phyloP scores from a whole-genome alignment of 2,113 vertebrate species.

The Ctenomys sociabilis region DNA sequence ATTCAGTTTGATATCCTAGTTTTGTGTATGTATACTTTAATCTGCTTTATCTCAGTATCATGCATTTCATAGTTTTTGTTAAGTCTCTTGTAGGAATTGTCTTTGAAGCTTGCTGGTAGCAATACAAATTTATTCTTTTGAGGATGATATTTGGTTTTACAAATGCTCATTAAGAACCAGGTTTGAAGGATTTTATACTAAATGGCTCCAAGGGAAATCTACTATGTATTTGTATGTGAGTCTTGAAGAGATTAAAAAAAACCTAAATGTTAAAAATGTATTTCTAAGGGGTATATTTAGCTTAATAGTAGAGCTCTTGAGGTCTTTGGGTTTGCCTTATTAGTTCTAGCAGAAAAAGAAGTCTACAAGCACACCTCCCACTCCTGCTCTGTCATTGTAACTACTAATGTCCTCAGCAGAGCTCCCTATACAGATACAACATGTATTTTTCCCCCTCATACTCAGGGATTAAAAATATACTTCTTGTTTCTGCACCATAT shows the following conservation, averaged over 20 bases:
- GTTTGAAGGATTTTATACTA: background rate
- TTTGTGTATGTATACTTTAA: background rate
- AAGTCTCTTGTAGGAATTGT: background rate
- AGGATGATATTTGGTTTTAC: background rate
- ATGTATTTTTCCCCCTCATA: constrained; percentile 64
- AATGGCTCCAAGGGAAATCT: background rate
- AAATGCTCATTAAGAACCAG: background rate
- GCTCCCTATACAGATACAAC: constrained; percentile 63
- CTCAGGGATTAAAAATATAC: constrained; percentile 70
- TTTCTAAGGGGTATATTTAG: constrained; percentile 60
- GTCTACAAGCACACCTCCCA: background rate
- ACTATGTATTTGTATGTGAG: background rate
- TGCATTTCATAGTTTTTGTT: background rate
- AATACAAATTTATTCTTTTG: constrained; percentile 40
- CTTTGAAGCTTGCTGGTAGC: constrained; percentile 3
- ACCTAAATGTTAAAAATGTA: constrained; percentile 80
- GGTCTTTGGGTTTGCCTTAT: background rate
- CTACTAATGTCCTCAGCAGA: constrained; percentile 66
- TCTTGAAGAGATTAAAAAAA: background rate
- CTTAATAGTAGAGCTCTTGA: background rate
- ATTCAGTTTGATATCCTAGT: background rate
- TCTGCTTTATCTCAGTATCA: background rate
- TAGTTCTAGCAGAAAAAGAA: background rate
- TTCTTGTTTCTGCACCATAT: constrained; percentile 76
- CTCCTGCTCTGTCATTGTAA: constrained; percentile 62